Conservation (phyloP, 1,140 invertebrate species). For the Eriosoma lanigerum region DNA sequence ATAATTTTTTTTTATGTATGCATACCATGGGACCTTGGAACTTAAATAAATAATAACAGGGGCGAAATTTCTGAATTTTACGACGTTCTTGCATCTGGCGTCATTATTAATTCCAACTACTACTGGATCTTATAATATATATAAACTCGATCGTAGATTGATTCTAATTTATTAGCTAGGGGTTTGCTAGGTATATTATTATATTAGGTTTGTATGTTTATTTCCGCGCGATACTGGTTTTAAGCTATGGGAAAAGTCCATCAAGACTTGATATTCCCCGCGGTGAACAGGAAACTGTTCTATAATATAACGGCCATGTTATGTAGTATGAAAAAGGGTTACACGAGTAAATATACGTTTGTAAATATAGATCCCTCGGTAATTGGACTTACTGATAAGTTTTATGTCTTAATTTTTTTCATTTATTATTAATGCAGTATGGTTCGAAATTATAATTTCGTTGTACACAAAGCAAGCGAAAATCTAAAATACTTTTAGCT, state of each 20-base stretch:
- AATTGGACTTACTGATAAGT: background rate
- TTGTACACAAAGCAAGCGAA: too few species aligned
- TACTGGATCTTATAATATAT: background rate
- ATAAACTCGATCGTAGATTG: background rate
- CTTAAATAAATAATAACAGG: background rate
- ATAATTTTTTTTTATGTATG: background rate
- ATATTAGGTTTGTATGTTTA: too few species aligned
- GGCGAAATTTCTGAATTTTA: constrained; percentile 8
- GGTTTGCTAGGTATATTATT: background rate
- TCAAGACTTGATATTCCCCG: background rate
- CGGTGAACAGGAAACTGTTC: constrained; percentile 8
- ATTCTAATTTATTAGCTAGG: constrained; percentile 17
- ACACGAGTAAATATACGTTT: background rate
- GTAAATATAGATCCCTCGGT: background rate
- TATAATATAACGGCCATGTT: background rate
- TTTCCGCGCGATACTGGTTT: background rate
- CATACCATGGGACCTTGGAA: background rate
- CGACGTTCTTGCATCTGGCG: background rate
- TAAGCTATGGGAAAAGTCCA: background rate
- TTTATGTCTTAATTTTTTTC: background rate
- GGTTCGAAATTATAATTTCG: too few species aligned
- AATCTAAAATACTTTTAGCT: too few species aligned
- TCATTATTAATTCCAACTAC: background rate
- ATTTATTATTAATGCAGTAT: background rate
- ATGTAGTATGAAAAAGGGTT: background rate